Evolutionary conservation across 2,797 vertebrate genomes (phyloP).

Genomic region (Helostoma temminkii): DNA sequence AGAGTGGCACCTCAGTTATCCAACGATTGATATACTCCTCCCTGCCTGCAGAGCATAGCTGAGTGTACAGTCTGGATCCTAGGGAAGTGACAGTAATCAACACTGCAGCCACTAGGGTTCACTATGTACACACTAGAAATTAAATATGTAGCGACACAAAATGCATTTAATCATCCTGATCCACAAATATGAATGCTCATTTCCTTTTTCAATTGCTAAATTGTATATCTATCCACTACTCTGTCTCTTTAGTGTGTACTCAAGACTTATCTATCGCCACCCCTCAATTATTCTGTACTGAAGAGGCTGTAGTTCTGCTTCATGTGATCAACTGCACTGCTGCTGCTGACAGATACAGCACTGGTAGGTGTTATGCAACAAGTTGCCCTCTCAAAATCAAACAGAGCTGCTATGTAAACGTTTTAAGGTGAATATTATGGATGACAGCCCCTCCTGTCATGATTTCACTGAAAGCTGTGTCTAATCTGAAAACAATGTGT

Average conservation of each 20-base stretch:
- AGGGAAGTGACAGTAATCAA: not conserved
- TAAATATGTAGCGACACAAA: not conserved
- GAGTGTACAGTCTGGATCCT: not conserved
- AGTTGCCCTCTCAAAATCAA: conserved; percentile 42
- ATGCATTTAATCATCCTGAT: not conserved
- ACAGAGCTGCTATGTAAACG: conserved; percentile 43
- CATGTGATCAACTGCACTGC: conserved; percentile 11
- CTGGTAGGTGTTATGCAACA: conserved; percentile 40
- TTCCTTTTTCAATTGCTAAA: not conserved
- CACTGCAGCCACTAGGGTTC: conserved; percentile 73
- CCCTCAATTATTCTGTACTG: conserved; percentile 41
- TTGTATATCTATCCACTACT: not conserved
- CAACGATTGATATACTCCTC: conserved; percentile 19
- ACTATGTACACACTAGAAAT: conserved; percentile 53
- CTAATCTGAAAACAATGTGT: conserved; percentile 33
- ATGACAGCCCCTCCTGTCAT: conserved; percentile 21
- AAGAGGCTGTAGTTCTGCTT: conserved; percentile 11
- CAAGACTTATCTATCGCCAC: conserved; percentile 41
- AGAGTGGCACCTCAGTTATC: conserved; percentile 9
- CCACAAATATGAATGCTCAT: not conserved
- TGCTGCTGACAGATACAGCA: conserved; percentile 48
- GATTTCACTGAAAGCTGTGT: no score
- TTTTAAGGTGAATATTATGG: conserved; percentile 51
- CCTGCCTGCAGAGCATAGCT: conserved; percentile 17
- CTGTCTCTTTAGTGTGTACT: not conserved